phyloP scores from a whole-genome alignment of 2,113 vertebrate genomes.

The Barnardius zonarius region DNA sequence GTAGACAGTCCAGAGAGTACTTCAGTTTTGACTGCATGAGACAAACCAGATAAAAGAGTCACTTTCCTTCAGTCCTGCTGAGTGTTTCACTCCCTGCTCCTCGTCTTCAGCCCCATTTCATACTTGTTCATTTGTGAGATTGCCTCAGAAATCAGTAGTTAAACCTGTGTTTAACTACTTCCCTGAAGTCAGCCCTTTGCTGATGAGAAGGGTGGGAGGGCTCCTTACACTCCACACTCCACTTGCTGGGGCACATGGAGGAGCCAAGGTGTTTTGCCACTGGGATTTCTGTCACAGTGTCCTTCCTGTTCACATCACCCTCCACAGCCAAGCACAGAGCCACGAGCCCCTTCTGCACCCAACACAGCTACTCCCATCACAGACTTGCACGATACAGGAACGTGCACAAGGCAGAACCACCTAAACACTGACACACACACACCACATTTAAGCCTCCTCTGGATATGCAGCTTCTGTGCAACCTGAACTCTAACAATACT shows the following conservation, averaged over 20 bases:
- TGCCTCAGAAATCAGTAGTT: neutral
- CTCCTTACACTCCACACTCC: accelerated
- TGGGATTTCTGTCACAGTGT: neutral
- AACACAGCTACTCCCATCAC: neutral
- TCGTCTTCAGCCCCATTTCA: neutral
- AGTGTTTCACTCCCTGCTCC: neutral
- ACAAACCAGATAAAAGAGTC: neutral
- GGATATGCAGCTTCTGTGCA: neutral
- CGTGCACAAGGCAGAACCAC: accelerated
- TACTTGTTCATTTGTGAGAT: neutral
- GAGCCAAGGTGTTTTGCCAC: accelerated
- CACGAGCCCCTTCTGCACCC: neutral
- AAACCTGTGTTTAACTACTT: neutral
- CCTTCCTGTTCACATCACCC: neutral
- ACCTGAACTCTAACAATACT: neutral
- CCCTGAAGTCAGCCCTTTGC: neutral
- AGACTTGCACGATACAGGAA: neutral
- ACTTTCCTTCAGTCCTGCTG: neutral
- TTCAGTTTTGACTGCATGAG: neutral
- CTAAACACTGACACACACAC: neutral
- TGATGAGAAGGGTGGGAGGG: neutral
- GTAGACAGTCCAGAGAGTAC: neutral
- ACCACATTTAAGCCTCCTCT: neutral
- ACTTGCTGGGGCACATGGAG: neutral
- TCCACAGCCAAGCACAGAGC: neutral